Evolutionary conservation across 1,140 invertebrate species (phyloP), one percentile per base, ranked within the genome.

Genomic region (Drosophila aff.): DNA sequence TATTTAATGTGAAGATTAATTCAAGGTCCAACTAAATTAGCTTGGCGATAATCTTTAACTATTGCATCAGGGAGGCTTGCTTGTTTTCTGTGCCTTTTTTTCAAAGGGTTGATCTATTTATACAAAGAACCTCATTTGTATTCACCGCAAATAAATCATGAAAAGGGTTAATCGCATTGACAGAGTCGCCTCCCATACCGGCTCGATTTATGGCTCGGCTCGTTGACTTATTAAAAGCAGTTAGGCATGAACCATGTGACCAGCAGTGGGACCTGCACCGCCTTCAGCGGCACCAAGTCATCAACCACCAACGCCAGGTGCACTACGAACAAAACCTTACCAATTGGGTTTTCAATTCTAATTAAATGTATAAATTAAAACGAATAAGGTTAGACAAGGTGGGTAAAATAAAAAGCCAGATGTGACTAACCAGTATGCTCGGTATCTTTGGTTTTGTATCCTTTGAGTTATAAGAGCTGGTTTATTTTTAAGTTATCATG

Each of bases 171-270:
- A 75, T 69, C 49, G 58, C 76, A 80, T 71, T 67, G 77, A 71
- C 69, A 63, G 67, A 68, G 63, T 46, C 33, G 44, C 40, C 52
- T 41, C 46, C 69, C 28, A 46, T 47, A n/a, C 67, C 21, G 4
- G 31, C 44, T 50, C 43, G 78, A 89, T 89, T 87, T 81, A 87
- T 87, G 57, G 36, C 84, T 49, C 50, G 49, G 47, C 74, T 40
- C 49, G 68, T 79, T 89, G 80, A 89, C 83, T 83, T 87, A 87
- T 87, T 83, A 89, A 84, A 89, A 66, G 77, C 84, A 79, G 73
- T 71, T 83, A 28, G 73, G 80, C 84, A 83, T 83, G 84, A 83
- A 77, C 72, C 52, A 50, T 77, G 80, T 81, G 75, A 68, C 65
- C 77, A 81, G 58, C 41, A 52, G 41, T 62, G 41, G 55, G 36